A percentile compares a stretch with the other conserved stretches of the same genome.
These are phyloP conservation scores for Ganaspis sp. DNA, from an alignment of 1,140 invertebrate species.

Conservation along the genomic window DNA sequence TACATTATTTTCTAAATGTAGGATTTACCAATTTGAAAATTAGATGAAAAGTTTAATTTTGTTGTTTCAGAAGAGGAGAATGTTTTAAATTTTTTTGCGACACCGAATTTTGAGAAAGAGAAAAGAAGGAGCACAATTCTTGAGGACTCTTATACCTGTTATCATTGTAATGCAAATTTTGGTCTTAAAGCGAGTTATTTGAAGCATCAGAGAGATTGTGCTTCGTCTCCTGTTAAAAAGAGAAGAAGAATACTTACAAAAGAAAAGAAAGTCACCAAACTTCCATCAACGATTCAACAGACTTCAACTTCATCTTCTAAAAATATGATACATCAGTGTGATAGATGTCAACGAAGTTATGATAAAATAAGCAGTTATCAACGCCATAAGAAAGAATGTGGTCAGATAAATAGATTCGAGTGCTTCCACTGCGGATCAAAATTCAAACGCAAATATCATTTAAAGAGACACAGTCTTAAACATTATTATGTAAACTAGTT, in stretches of 20 bases:
- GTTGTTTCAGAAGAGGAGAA: not conserved
- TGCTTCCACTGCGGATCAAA: constrained; percentile 76
- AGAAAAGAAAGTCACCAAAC: not conserved
- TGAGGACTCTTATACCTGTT: not conserved
- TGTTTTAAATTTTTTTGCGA: not conserved
- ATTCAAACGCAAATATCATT: constrained; percentile 76
- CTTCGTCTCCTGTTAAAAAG: not conserved
- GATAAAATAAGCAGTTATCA: constrained; percentile 52
- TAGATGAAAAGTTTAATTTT: no score
- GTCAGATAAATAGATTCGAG: constrained; percentile 75
- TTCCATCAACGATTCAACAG: not conserved
- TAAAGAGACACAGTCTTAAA: constrained; percentile 64
- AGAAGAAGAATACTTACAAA: not conserved
- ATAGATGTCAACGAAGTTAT: not conserved
- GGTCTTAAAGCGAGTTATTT: not conserved
- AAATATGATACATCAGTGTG: not conserved
- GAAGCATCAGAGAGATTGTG: not conserved
- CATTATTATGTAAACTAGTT: not conserved
- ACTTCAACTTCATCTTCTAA: not conserved
- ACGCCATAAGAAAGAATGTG: constrained; percentile 80
- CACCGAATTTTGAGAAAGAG: not conserved
- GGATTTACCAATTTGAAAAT: no score
- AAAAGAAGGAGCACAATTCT: not conserved
- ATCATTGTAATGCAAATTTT: not conserved
- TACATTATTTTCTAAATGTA: no score